These are phyloP conservation scores for Baccha elongata DNA, from an alignment of 2,888 invertebrate genomes.

Conservation along the genomic window DNA sequence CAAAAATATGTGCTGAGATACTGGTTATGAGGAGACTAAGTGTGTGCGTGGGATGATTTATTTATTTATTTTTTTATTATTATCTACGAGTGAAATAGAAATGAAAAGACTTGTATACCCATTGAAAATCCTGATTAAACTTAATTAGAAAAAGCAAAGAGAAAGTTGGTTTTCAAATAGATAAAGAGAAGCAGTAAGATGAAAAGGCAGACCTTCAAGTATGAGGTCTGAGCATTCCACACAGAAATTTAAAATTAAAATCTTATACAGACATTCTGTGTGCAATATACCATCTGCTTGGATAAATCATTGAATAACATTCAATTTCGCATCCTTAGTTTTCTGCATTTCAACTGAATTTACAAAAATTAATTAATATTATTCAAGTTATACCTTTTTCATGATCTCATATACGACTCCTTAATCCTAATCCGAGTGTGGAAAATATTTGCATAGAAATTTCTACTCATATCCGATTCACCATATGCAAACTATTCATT, in stretches of 20 bases:
- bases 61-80: too few species aligned
- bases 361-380: conserved; percentile 62
- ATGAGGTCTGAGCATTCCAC: too few species aligned
- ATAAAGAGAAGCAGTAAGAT: not conserved
- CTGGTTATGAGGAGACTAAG: too few species aligned
- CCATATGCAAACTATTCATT: not conserved
- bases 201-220: too few species aligned
- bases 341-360: conserved; percentile 26
- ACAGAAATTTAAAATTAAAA: not conserved
- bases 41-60: too few species aligned
- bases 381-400: conserved; percentile 32
- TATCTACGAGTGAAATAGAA: too few species aligned
- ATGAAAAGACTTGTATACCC: too few species aligned
- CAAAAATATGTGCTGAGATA: too few species aligned
- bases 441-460: conserved; percentile 40
- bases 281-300: not conserved
- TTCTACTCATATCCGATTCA: not conserved
- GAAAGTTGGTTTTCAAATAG: too few species aligned
- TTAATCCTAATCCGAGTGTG: not conserved
- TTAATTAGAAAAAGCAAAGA: too few species aligned
- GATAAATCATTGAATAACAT: not conserved
- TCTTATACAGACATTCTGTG: not conserved
- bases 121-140: too few species aligned
- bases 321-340: conserved; percentile 29
- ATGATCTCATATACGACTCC: conserved; percentile 22